Percentiles rank a stretch among this genome's conserved stretches.
phyloP scores from a whole-genome alignment of 2,113 vertebrate species.

The Caracal caracal region DNA sequence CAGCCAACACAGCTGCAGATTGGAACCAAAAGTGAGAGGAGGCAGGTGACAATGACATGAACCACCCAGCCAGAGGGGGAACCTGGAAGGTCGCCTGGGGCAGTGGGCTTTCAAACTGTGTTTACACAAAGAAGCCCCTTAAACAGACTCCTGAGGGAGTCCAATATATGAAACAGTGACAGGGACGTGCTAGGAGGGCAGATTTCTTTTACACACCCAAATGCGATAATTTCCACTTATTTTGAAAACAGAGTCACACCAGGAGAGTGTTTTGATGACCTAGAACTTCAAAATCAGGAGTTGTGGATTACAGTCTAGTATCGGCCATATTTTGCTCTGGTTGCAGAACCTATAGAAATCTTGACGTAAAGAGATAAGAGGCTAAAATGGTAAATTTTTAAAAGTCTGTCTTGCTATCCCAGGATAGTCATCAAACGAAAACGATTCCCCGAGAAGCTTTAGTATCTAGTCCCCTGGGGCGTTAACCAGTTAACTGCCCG shows the following conservation, averaged over 20 bases:
- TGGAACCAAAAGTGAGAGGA: neutral
- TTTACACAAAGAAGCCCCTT: neutral
- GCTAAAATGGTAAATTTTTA: neutral
- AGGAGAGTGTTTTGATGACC: neutral
- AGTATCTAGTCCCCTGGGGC: neutral
- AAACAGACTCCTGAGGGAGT: too few species aligned
- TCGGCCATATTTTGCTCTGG: neutral
- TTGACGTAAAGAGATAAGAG: neutral
- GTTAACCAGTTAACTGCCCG: neutral
- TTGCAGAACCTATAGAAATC: neutral
- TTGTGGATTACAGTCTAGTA: neutral
- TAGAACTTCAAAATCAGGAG: neutral
- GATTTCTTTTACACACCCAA: neutral
- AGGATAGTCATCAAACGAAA: neutral
- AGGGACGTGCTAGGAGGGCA: rapidly evolving
- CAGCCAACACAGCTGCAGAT: neutral
- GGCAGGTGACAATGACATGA: neutral
- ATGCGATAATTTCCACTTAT: neutral
- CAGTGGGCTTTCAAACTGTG: neutral
- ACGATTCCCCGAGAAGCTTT: neutral
- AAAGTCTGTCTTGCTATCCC: neutral
- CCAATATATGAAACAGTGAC: rapidly evolving
- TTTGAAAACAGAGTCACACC: neutral
- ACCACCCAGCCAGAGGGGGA: neutral
- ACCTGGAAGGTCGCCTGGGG: neutral